These are phyloP conservation scores for Trichogramma dendrolimi DNA, from an alignment of 2,888 invertebrate genomes.

Conservation along the genomic window DNA sequence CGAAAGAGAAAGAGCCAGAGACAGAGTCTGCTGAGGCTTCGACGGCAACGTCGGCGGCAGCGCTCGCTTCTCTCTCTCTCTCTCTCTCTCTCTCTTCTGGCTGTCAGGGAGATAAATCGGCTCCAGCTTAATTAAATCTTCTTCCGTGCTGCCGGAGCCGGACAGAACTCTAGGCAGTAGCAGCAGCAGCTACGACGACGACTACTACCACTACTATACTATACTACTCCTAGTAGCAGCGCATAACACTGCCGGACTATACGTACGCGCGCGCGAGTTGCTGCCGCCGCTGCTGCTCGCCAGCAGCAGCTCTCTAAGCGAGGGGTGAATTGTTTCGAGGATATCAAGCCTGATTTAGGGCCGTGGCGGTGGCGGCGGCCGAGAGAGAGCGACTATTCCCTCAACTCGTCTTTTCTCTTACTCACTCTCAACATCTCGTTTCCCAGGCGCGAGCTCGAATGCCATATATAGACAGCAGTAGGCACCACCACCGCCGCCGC, in stretches of 20 bases:
- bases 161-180: constrained; percentile 20
- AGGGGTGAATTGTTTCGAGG: constrained; percentile 49
- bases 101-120: constrained; percentile 54
- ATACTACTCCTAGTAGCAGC: neutral
- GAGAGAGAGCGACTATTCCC: constrained; percentile 26
- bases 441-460: no score
- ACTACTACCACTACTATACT: neutral
- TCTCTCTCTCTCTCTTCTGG: constrained; percentile 20
- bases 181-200: neutral
- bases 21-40: constrained; percentile 29
- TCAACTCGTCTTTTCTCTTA: neutral
- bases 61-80: constrained; percentile 31
- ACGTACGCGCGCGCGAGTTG: constrained; percentile 31
- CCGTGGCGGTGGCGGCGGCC: constrained; percentile 27
- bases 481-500: no score
- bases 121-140: constrained; percentile 53
- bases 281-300: constrained; percentile 31
- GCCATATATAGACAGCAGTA: no score
- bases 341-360: constrained; percentile 51
- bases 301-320: constrained; percentile 42
- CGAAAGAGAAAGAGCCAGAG: constrained; percentile 12
- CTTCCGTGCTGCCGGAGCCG: constrained; percentile 44
- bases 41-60: constrained; percentile 37
- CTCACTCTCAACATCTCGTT: no score
- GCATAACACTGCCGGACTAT: neutral